Percentiles rank a stretch among this genome's conserved stretches.
Evolutionary conservation across 2,113 vertebrate genomes (phyloP).

Genomic region (Toxotes chatareus): DNA sequence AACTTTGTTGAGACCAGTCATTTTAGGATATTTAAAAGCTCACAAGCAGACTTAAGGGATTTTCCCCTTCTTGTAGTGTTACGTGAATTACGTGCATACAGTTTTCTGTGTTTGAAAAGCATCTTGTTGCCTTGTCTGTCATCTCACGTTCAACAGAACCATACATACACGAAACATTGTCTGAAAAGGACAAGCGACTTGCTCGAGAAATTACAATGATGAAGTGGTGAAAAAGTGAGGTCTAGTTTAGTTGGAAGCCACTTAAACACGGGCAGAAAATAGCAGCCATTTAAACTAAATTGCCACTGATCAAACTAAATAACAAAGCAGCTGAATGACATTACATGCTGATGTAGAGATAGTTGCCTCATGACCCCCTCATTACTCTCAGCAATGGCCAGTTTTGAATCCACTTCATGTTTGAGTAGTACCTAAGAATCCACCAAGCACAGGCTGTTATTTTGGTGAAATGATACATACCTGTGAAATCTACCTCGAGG

Average conservation of each 20-base stretch:
- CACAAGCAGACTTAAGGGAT: background rate
- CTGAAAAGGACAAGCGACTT: background rate
- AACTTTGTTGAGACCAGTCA: slow-evolving; percentile 25
- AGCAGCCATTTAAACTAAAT: background rate
- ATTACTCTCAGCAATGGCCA: background rate
- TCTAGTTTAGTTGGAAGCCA: background rate
- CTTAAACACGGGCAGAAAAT: background rate
- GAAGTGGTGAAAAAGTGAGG: background rate
- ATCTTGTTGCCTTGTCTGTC: background rate
- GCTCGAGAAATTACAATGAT: slow-evolving; percentile 25
- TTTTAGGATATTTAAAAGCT: background rate
- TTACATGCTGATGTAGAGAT: background rate
- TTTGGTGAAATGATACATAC: background rate
- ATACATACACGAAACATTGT: background rate
- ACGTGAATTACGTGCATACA: background rate
- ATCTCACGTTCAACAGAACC: background rate
- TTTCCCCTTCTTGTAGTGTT: background rate
- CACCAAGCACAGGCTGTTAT: background rate
- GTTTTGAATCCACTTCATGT: background rate
- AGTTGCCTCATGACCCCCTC: slow-evolving; percentile 18
- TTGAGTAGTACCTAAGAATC: background rate
- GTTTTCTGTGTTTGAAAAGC: background rate
- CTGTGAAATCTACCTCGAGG: background rate
- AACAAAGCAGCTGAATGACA: background rate
- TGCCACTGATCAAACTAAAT: slow-evolving; percentile 1